These are phyloP conservation scores for Choristoneura fumiferana DNA, from an alignment of 1,140 invertebrate species.

Conservation along the genomic window DNA sequence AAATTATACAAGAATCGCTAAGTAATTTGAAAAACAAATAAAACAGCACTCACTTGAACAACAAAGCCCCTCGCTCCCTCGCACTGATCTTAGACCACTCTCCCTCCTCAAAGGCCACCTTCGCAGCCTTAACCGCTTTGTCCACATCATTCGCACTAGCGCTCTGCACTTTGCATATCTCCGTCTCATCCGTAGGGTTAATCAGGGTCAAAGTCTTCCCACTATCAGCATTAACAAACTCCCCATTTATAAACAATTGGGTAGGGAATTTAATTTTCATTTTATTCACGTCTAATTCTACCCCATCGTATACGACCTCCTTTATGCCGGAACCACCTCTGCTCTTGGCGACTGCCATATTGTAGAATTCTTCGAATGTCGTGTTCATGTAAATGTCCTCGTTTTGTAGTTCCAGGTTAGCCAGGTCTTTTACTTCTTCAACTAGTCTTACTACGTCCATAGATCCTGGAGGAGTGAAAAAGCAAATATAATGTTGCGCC, in stretches of 20 bases:
- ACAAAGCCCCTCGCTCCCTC: slow-evolving; percentile 86
- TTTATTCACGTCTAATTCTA: slow-evolving; percentile 90
- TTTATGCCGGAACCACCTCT: slow-evolving; percentile 79
- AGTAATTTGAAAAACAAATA: no score
- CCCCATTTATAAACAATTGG: slow-evolving; percentile 94
- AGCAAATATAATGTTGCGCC: no score
- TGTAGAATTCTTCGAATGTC: slow-evolving; percentile 89
- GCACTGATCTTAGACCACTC: slow-evolving; percentile 94
- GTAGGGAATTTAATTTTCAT: slow-evolving; percentile 90
- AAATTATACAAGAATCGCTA: no score
- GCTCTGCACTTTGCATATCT: slow-evolving; percentile 89
- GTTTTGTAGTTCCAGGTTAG: slow-evolving; percentile 88
- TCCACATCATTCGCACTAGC: slow-evolving; percentile 91
- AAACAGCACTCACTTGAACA: slow-evolving; percentile 81
- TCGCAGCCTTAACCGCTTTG: slow-evolving; percentile 90
- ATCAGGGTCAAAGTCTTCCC: slow-evolving; percentile 83
- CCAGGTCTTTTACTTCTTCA: slow-evolving; percentile 93
- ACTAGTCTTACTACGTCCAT: slow-evolving; percentile 97
- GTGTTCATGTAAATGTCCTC: slow-evolving; percentile 97
- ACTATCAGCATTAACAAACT: slow-evolving; percentile 89
- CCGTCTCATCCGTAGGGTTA: slow-evolving; percentile 92
- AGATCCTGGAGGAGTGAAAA: slow-evolving; percentile 84
- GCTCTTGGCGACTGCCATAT: slow-evolving; percentile 82
- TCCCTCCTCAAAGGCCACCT: slow-evolving; percentile 91
- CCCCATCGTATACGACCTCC: slow-evolving; percentile 84